phyloP scores from a whole-genome alignment of 2,888 invertebrate genomes.

The Xestia xanthographa region DNA sequence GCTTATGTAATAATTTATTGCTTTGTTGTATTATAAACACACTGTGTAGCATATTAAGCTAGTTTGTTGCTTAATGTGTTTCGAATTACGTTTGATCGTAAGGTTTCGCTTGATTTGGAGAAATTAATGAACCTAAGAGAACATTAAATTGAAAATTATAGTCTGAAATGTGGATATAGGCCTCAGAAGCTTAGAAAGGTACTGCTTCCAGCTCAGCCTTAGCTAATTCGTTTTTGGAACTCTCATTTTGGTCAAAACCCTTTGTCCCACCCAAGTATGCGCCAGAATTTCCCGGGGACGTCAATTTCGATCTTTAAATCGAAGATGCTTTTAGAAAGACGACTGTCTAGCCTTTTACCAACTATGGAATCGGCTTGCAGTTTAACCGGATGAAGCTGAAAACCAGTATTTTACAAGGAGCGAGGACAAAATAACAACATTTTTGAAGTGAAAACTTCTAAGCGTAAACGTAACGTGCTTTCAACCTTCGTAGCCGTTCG shows the following conservation, averaged over 20 bases:
- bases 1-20: conserved; percentile 73
- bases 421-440: not conserved
- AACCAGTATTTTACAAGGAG: not conserved
- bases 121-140: conserved; percentile 15
- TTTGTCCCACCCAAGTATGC: not conserved
- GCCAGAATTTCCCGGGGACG: not conserved
- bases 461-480: too few species aligned
- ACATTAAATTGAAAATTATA: conserved; percentile 1
- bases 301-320: not conserved
- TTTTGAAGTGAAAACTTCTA: too few species aligned
- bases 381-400: not conserved
- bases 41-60: conserved; percentile 50
- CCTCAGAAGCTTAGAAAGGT: not conserved
- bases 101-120: conserved; percentile 12
- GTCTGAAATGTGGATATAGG: not conserved
- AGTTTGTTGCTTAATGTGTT: conserved; percentile 47
- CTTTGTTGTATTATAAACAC: conserved; percentile 57
- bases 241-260: not conserved
- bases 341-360: not conserved
- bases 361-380: not conserved
- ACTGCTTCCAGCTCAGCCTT: not conserved
- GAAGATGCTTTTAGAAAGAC: not conserved
- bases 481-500: too few species aligned
- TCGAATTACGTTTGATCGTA: conserved; percentile 24
- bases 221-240: not conserved